A percentile compares a stretch with the other conserved stretches of the same genome.
Conservation (phyloP, 1,140 invertebrate genomes). For the Antheraea pernyi region DNA sequence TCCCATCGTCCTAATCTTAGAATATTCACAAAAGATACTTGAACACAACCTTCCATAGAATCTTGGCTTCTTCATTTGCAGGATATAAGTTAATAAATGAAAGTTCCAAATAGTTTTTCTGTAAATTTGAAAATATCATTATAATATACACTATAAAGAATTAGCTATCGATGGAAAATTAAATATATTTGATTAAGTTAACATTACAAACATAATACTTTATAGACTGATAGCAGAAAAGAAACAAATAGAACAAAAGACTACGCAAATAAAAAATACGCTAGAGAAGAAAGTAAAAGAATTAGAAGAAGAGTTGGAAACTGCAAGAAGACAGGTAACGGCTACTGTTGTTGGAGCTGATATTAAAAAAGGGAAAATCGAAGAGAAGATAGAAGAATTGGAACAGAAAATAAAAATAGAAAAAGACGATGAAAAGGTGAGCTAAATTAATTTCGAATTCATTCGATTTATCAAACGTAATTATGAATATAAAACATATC, state of each 20-base stretch:
- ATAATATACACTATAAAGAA: background rate
- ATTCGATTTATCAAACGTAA: too few species aligned
- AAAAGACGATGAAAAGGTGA: slow-evolving; percentile 48
- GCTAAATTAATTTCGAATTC: too few species aligned
- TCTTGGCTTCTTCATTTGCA: too few species aligned
- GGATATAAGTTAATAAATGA: too few species aligned
- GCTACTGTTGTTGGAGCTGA: slow-evolving; percentile 42
- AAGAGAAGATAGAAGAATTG: slow-evolving; percentile 49
- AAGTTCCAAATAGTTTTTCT: too few species aligned
- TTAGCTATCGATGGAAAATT: background rate
- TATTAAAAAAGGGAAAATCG: slow-evolving; percentile 50
- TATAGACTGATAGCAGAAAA: slow-evolving; percentile 59
- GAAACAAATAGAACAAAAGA: slow-evolving; percentile 46
- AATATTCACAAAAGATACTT: too few species aligned
- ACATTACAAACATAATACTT: slow-evolving; percentile 7
- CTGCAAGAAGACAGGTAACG: slow-evolving; percentile 39
- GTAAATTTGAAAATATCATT: too few species aligned
- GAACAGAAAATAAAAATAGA: slow-evolving; percentile 46
- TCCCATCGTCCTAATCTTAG: too few species aligned
- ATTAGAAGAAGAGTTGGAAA: slow-evolving; percentile 56
- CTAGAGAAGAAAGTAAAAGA: slow-evolving; percentile 48
- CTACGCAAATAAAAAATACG: slow-evolving; percentile 34
- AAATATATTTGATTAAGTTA: background rate
- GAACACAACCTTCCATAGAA: too few species aligned
- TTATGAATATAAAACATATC: background rate